Evolutionary conservation across 2,888 invertebrate species (phyloP), one percentile per base, ranked within the genome.

Genomic region (Sarcophaga variegata): DNA sequence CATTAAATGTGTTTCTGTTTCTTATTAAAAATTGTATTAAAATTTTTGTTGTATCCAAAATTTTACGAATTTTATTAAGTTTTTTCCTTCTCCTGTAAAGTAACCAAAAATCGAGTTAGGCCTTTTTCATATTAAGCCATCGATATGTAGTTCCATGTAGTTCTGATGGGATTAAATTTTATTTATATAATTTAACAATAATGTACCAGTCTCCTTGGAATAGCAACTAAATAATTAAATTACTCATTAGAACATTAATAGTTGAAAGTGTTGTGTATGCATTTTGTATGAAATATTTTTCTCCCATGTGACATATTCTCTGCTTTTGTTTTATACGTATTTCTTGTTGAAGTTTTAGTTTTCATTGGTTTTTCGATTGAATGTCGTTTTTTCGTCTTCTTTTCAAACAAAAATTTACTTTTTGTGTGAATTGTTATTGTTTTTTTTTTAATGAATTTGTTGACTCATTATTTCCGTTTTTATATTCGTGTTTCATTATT

Each of bases 151-250:
- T 8, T 37, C 37, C 10, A 37, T 37, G 37, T 37, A 8, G 37
- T 37, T 37, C 8, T 37, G 10, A 37, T 37, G 37, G 37, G 10
- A 37, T 37, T 2, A 37, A 37, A 37, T 54, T 64, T 49, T 59
- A 14, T 54, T 64, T 49, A 0, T 47, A 0, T 47, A 54, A 20
- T 63, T 79, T 17, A 66, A 49, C 47, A 76, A 17, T 22, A 47
- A 62, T 62, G 54, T 49, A 66, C 60, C 66, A 71, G 66, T 71
- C 76, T 81, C 84, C 84, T 80, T 80, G 25, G 10, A 64, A 75
- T 64, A 75, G 59, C 60, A 71, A 75, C 12, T 64, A 27, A 81
- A 47, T 49, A 25, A 8, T n/a, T 54, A 54, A 47, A 71, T 70
- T 22, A 22, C 8, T 27, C 25, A 64, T 49, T 77, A 8, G 3